Evolutionary conservation across 2,113 vertebrate genomes (phyloP).

Genomic region (Tachuris rubrigastra): DNA sequence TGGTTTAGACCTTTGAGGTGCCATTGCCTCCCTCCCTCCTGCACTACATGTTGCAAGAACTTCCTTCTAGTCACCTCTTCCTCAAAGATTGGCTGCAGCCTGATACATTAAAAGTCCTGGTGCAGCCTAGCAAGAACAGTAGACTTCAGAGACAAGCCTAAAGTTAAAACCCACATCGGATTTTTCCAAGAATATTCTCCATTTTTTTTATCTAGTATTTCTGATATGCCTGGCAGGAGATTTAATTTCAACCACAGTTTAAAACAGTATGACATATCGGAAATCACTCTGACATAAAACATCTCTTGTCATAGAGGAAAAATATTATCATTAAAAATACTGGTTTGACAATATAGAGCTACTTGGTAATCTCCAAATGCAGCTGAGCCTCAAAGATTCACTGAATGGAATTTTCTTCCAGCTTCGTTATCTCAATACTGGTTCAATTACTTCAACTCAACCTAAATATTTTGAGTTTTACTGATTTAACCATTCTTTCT

Average conservation of each 20-base stretch:
- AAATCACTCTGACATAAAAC: neutral
- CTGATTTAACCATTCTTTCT: neutral
- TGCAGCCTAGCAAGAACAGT: neutral
- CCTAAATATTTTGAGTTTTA: neutral
- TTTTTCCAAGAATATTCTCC: neutral
- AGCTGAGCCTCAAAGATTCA: neutral
- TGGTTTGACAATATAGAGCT: neutral
- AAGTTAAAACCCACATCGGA: neutral
- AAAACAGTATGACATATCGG: neutral
- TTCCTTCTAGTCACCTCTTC: slow-evolving; percentile 2
- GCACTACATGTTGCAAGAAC: neutral
- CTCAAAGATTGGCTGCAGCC: neutral
- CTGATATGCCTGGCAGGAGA: neutral
- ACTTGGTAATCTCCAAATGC: neutral
- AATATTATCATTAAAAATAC: neutral
- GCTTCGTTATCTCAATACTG: neutral
- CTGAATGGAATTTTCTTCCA: neutral
- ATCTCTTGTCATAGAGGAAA: neutral
- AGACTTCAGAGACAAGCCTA: neutral
- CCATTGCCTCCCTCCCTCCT: neutral
- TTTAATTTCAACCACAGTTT: neutral
- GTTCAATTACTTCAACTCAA: neutral
- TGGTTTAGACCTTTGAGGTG: neutral
- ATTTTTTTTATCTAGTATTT: neutral
- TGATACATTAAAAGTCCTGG: neutral